Conservation (phyloP, 2,113 vertebrate genomes). For the Pristiophorus japonicus region DNA sequence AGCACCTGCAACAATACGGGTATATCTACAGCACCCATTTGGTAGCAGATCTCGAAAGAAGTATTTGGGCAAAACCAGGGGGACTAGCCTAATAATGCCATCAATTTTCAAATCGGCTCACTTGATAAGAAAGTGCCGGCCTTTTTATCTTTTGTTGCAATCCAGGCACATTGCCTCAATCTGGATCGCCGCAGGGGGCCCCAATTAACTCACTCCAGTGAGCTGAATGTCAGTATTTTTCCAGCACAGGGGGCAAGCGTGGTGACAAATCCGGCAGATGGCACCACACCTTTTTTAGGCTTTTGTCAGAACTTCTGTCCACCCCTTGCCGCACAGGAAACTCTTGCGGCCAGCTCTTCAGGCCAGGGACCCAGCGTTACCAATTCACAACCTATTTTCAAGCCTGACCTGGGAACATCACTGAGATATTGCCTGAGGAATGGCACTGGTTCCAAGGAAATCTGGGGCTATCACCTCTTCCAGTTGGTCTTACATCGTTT, state of each 20-base stretch:
- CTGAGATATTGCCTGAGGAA: not conserved
- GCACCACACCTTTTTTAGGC: not conserved
- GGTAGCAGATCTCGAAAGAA: not conserved
- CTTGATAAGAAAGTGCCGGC: not conserved
- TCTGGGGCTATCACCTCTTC: not conserved
- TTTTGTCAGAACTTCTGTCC: not conserved
- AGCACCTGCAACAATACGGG: not conserved
- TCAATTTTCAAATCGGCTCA: not conserved
- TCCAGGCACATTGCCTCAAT: not conserved
- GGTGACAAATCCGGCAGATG: not conserved
- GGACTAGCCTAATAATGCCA: not conserved
- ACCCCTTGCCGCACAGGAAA: not conserved
- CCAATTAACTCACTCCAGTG: not conserved
- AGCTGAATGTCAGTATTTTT: not conserved
- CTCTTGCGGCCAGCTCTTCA: not conserved
- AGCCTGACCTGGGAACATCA: not conserved
- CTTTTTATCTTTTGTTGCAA: not conserved
- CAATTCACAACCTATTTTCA: not conserved
- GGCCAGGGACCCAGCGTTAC: not conserved
- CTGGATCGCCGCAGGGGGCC: not conserved
- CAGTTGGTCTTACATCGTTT: not conserved
- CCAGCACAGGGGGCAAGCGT: not conserved
- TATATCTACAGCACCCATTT: not conserved
- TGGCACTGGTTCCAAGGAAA: not conserved
- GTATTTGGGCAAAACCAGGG: not conserved